phyloP scores from a whole-genome alignment of 2,888 invertebrate species.

The Parelbella ahira region DNA sequence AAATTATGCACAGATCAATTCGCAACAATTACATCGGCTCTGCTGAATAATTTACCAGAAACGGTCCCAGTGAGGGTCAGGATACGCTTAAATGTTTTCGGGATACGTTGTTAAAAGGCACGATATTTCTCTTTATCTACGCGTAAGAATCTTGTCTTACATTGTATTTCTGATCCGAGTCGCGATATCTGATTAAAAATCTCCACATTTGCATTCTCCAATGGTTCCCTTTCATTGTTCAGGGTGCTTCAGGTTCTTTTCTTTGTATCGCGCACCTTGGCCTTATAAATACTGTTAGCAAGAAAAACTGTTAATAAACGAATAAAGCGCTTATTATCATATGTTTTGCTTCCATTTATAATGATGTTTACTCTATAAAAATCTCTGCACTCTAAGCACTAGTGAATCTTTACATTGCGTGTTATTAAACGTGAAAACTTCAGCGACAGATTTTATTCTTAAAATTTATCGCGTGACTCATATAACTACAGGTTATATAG shows the following conservation, averaged over 20 bases:
- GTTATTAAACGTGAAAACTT: no score
- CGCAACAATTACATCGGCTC: slow-evolving; percentile 58
- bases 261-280: slow-evolving; percentile 21
- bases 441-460: no score
- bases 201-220: slow-evolving; percentile 25
- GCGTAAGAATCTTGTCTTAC: slow-evolving; percentile 29
- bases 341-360: no score
- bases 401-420: no score
- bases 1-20: slow-evolving; percentile 77
- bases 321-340: no score
- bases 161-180: slow-evolving; percentile 23
- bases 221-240: slow-evolving; percentile 26
- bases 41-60: slow-evolving; percentile 74
- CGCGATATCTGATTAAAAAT: slow-evolving; percentile 26
- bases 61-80: slow-evolving; percentile 69
- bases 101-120: slow-evolving; percentile 52
- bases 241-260: slow-evolving; percentile 14
- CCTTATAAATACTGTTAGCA: slow-evolving; percentile 21
- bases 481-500: no score
- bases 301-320: slow-evolving; percentile 17
- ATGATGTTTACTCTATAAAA: no score
- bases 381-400: no score
- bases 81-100: slow-evolving; percentile 60
- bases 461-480: no score
- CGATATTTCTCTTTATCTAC: slow-evolving; percentile 38